A percentile compares a stretch with the other conserved stretches of the same genome.
These are phyloP conservation scores for Stenurella melanura DNA, from an alignment of 2,888 invertebrate genomes.

Conservation along the genomic window DNA sequence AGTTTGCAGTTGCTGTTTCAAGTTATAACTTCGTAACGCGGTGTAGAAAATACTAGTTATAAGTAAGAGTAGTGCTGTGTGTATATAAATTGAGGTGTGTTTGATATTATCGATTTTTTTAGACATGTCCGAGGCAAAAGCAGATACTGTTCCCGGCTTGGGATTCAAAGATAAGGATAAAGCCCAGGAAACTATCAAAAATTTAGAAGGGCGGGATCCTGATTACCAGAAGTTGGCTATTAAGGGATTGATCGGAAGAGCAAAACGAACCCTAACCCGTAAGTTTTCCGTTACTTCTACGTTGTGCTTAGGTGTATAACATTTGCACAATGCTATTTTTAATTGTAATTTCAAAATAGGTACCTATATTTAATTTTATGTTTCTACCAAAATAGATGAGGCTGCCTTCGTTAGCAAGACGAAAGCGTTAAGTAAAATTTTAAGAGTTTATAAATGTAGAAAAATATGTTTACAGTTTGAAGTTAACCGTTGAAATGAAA, in stretches of 20 bases:
- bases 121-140: slow-evolving; percentile 68
- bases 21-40: slow-evolving; percentile 55
- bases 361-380: slow-evolving; percentile 22
- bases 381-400: slow-evolving; percentile 24
- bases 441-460: slow-evolving; percentile 4
- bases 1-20: slow-evolving; percentile 38
- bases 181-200: slow-evolving; percentile 80
- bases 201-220: slow-evolving; percentile 83
- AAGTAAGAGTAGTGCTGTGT: slow-evolving; percentile 18
- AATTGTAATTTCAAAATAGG: slow-evolving; percentile 19
- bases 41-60: slow-evolving; percentile 17
- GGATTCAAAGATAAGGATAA: slow-evolving; percentile 88
- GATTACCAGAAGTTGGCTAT: slow-evolving; percentile 86
- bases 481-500: slow-evolving; percentile 22
- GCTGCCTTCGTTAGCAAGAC: slow-evolving; percentile 20
- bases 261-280: slow-evolving; percentile 83
- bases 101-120: slow-evolving; percentile 22
- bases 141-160: slow-evolving; percentile 82
- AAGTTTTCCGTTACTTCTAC: slow-evolving; percentile 56
- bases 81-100: slow-evolving; percentile 1
- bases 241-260: slow-evolving; percentile 82
- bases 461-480: neutral
- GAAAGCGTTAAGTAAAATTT: slow-evolving; percentile 10
- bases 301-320: too few relatives aligned
- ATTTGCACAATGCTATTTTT: slow-evolving; percentile 27